A percentile compares a stretch with the other conserved stretches of the same genome.
Evolutionary conservation across 2,888 invertebrate genomes (phyloP).

Genomic region (Chrysodeixis includens): DNA sequence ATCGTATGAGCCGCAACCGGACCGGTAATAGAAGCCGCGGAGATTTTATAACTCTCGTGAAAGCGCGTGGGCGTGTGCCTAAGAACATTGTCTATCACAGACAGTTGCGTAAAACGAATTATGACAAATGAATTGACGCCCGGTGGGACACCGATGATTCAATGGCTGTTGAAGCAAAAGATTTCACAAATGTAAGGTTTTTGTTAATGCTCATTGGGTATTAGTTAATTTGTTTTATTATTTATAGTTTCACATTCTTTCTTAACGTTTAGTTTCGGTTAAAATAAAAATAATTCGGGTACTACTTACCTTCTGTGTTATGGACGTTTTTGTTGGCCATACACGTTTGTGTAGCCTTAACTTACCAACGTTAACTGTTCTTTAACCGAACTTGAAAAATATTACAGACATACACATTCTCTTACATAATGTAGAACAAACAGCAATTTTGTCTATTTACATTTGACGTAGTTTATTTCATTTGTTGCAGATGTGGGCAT

Average conservation of each 20-base stretch:
- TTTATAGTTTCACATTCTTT: background rate
- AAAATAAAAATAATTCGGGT: background rate
- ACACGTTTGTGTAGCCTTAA: too few species aligned
- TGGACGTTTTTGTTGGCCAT: too few species aligned
- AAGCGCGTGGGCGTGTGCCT: constrained; percentile 73
- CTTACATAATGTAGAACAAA: background rate
- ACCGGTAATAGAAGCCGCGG: constrained; percentile 50
- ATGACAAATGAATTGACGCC: constrained; percentile 68
- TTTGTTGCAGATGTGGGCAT: constrained; percentile 96
- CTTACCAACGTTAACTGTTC: too few species aligned
- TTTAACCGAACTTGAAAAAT: background rate
- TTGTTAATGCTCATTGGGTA: constrained; percentile 25
- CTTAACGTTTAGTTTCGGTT: background rate
- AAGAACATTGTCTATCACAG: constrained; percentile 56
- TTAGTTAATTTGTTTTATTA: constrained; percentile 15
- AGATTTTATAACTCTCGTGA: constrained; percentile 70
- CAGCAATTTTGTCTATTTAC: background rate
- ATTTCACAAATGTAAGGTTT: constrained; percentile 47
- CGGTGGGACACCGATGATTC: constrained; percentile 36
- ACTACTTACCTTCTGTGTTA: background rate
- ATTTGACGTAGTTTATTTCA: constrained; percentile 26
- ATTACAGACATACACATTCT: background rate
- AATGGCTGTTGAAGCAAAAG: constrained; percentile 44
- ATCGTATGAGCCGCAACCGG: constrained; percentile 65
- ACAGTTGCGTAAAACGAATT: constrained; percentile 70